Evolutionary conservation across 2,797 vertebrate genomes (phyloP), one percentile per base, ranked within the genome.

Genomic region (Bovichtus diacanthus): DNA sequence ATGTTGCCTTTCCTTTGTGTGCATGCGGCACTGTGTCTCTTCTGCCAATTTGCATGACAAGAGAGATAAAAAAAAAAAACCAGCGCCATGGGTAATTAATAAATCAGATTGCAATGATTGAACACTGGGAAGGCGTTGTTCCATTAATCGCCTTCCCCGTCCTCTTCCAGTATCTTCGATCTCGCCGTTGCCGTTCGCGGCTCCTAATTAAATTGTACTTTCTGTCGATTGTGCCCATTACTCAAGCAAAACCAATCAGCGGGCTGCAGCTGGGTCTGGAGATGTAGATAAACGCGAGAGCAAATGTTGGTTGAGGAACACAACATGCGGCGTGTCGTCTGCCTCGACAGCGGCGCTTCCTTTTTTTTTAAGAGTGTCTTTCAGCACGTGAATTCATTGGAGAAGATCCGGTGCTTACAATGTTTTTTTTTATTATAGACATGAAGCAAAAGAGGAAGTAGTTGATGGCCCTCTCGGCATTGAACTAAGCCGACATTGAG

Each of bases 181-280:
- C 91, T 92, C 84, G 6, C 72, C 78, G 39, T 84, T 63, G 80
- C 81, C 25, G 56, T 85, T 74, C 21, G 47, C 34, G 62, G 78
- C 73, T 81, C 75, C 76, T 92, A 94, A 94, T 93, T 93, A 92
- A 93, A 90, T 92, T 90, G 89, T 88, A 87, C 84, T 91, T 90
- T 89, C 82, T 90, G 88, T 88, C 85, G 70, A 91, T 91, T 80
- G 89, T 58, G 79, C 84, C 93, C 90, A 92, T 94, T 92, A 92
- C 79, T 93, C 90, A 91, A 73, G 76, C 81, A 86, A 90, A 90
- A 88, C 85, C 90, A 93, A 93, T 92, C 90, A 91, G 85, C 50
- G 25, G 43, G 77, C 84, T 31, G 82, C 88, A 89, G 92, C 88
- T 79, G 79, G 77, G 72, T 81, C 87, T 87, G 85, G 78, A 3